Evolutionary conservation across 2,113 vertebrate species (phyloP).

Genomic region (Oreochromis niloticus): DNA sequence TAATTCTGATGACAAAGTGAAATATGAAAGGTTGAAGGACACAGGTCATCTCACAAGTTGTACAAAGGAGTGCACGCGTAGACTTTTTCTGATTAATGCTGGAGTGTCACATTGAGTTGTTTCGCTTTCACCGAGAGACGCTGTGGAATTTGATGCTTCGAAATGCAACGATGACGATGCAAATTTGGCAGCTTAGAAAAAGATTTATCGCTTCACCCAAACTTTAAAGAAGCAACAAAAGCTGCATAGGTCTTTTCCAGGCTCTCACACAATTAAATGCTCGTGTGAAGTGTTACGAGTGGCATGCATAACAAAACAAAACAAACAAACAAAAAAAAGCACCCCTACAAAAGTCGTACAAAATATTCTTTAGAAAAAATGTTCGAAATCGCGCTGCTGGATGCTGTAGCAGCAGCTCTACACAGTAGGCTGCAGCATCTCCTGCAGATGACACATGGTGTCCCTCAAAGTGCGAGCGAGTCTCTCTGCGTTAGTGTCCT

Average conservation of each 20-base stretch:
- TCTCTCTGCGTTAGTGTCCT: constrained; percentile 76
- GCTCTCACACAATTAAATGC: neutral
- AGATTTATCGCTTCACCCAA: neutral
- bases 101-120: constrained; percentile 19
- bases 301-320: neutral
- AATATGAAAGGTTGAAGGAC: neutral
- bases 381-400: neutral
- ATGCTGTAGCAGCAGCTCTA: constrained; percentile 13
- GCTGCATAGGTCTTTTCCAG: neutral
- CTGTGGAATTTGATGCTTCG: neutral
- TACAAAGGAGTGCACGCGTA: neutral
- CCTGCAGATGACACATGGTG: constrained; percentile 70
- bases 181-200: neutral
- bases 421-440: constrained; percentile 64
- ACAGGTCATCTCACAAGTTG: neutral
- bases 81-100: neutral
- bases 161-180: neutral
- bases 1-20: neutral
- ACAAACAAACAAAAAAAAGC: neutral
- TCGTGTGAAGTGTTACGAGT: neutral
- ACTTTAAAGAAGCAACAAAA: constrained; percentile 11
- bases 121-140: neutral
- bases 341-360: neutral
- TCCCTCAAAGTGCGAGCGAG: constrained; percentile 66
- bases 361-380: neutral